Evolutionary conservation across 2,113 vertebrate genomes (phyloP).

Genomic region (Cheilinus undulatus): DNA sequence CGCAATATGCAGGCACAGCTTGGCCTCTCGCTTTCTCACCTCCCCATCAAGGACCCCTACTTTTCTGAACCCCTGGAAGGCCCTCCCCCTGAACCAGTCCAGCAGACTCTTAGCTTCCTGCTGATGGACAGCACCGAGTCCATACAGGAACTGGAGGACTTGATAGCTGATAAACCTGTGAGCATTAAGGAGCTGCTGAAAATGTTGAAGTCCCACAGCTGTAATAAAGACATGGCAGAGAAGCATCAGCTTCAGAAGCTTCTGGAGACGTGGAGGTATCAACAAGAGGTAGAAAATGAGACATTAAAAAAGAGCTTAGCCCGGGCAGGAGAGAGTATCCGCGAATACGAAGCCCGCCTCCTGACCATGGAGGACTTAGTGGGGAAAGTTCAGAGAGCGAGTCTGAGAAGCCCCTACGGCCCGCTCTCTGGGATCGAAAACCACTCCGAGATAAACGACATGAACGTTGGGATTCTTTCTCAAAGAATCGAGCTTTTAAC

Average conservation of each 20-base stretch:
- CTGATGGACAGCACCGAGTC: slow-evolving; percentile 76
- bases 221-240: slow-evolving; percentile 59
- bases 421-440: slow-evolving; percentile 71
- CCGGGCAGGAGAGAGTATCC: slow-evolving; percentile 81
- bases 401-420: slow-evolving; percentile 53
- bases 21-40: slow-evolving; percentile 84
- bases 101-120: slow-evolving; percentile 72
- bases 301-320: slow-evolving; percentile 75
- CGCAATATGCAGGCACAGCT: slow-evolving; percentile 88
- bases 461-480: slow-evolving; percentile 67
- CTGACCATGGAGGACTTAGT: slow-evolving; percentile 82
- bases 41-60: slow-evolving; percentile 77
- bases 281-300: slow-evolving; percentile 83
- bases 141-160: slow-evolving; percentile 80
- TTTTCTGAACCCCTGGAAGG: slow-evolving; percentile 76
- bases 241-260: slow-evolving; percentile 73
- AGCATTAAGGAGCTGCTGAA: slow-evolving; percentile 75
- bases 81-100: slow-evolving; percentile 68
- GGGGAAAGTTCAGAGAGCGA: slow-evolving; percentile 76
- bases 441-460: slow-evolving; percentile 62
- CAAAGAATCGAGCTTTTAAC: slow-evolving; percentile 81
- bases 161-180: slow-evolving; percentile 68
- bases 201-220: slow-evolving; percentile 70
- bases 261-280: slow-evolving; percentile 78
- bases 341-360: slow-evolving; percentile 80